Base-by-base conservation (phyloP, 2,113 vertebrate genomes). In the Gymnogyps californianus region DNA sequence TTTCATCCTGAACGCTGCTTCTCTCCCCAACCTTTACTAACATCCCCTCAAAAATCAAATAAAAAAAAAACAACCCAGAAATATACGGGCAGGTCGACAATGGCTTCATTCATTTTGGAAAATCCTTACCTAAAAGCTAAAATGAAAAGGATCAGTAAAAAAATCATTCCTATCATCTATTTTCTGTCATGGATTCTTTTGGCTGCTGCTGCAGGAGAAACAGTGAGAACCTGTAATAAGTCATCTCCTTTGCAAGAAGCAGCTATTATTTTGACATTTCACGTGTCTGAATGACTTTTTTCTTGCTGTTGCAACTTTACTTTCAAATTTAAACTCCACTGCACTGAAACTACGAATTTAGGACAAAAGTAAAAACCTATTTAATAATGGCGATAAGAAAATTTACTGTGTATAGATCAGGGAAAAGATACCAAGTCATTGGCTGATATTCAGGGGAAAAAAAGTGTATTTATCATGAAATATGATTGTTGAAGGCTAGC, bases 41-140 rank as follows among this genome's bases (percentile, higher is more conserved):
- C 28, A 40, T 6, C 6, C 9, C 58, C 20, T 2, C 13, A 18
- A 65, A 90, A 94, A 84, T 54, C 5, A 91, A 93, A 87, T 78
- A 51, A 29, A 52, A 83, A 42, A 67, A 81, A 66, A 61, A 2
- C 25, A 93, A 14, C 22, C 25, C 49, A 58, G 75, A 89, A 83
- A 57, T 91, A 78, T 59, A 94, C 72, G 34, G 40, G 36, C 34
- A 61, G 13, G 16, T 80, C 1, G 3, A 91, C 77, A 93, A 95
- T 83, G 74, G 52, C 49, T 91, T 69, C 29, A 85, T 95, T 97
- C 61, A 94, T 89, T 94, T 71, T 62, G 26, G 24, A 94, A 94
- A 96, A 90, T 83, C 87, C 70, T 85, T 69, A 72, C 46, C 28
- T 92, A 75, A 52, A 79, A 57, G n/a, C 16, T 71, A 69, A 84